Conservation (phyloP, 2,797 vertebrate species). For the Gallinago nigripennis region DNA sequence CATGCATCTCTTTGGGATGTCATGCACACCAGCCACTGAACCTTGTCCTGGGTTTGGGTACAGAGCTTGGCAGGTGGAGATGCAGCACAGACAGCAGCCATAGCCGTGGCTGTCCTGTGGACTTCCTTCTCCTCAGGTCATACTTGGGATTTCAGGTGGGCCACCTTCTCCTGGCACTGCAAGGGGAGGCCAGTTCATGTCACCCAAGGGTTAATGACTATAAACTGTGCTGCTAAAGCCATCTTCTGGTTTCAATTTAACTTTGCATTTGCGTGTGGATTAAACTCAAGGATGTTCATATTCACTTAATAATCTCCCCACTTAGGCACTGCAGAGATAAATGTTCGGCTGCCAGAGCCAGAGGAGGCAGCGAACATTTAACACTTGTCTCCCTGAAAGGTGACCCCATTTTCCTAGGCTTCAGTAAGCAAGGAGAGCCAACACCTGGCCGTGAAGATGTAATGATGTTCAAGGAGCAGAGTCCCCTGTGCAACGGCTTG, state of each 20-base stretch:
- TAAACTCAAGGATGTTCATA: slow-evolving; percentile 51
- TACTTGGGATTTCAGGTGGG: not conserved
- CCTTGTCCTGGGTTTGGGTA: not conserved
- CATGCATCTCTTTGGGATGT: not conserved
- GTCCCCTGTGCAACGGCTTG: accelerated
- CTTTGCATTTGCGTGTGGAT: slow-evolving; percentile 56
- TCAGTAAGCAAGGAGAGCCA: not conserved
- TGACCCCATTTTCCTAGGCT: not conserved
- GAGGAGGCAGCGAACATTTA: not conserved
- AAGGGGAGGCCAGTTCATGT: not conserved
- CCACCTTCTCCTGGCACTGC: not conserved
- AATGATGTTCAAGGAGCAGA: not conserved
- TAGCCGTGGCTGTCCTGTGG: not conserved
- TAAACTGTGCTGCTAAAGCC: slow-evolving; percentile 22
- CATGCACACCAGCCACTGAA: accelerated
- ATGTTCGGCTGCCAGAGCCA: not conserved
- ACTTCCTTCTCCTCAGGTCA: not conserved
- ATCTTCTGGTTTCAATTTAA: slow-evolving; percentile 70
- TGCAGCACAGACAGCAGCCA: not conserved
- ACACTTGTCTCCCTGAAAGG: not conserved
- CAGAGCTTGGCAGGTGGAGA: not conserved
- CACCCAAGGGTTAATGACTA: slow-evolving; percentile 53
- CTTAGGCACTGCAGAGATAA: not conserved
- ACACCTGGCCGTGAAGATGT: not conserved
- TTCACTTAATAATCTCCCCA: slow-evolving; percentile 42